Percentiles rank a stretch among this genome's conserved stretches.
phyloP scores from a whole-genome alignment of 1,140 invertebrate genomes.

The Hycleus phaleratus region DNA sequence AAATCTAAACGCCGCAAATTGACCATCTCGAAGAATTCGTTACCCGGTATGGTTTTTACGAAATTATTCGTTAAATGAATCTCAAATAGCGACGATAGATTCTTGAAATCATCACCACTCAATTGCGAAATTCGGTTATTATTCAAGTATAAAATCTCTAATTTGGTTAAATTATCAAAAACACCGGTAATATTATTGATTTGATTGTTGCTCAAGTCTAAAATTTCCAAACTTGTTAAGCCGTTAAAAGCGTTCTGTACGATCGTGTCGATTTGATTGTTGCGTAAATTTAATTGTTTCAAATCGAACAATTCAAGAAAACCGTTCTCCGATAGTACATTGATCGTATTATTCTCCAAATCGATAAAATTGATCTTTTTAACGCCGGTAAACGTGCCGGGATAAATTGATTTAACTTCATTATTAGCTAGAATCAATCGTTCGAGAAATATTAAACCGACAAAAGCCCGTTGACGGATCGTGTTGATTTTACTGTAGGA shows the following conservation, averaged over 20 bases:
- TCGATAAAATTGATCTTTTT: conserved; percentile 31
- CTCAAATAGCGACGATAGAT: conserved; percentile 23
- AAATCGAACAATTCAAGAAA: conserved; percentile 39
- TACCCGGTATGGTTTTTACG: not conserved
- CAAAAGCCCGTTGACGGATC: conserved; percentile 28
- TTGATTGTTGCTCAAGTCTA: conserved; percentile 39
- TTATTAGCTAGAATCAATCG: conserved; percentile 31
- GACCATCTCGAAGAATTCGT: conserved; percentile 22
- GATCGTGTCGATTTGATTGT: conserved; percentile 51
- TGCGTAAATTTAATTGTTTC: conserved; percentile 48
- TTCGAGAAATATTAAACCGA: conserved; percentile 34
- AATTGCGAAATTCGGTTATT: conserved; percentile 27
- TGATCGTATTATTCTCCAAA: conserved; percentile 31
- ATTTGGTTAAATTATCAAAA: conserved; percentile 47
- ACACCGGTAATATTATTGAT: conserved; percentile 49
- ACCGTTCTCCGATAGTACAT: conserved; percentile 24
- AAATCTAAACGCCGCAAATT: conserved; percentile 26
- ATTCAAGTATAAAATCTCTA: conserved; percentile 45
- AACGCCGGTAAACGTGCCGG: conserved; percentile 32
- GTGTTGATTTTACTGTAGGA: conserved; percentile 24
- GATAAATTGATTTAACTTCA: conserved; percentile 28
- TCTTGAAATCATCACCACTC: conserved; percentile 23
- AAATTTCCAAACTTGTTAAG: conserved; percentile 45
- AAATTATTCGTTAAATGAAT: conserved; percentile 31
- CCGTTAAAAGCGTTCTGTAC: conserved; percentile 51